phyloP scores from a whole-genome alignment of 1,140 invertebrate species.

The Drosophila ohnishii region DNA sequence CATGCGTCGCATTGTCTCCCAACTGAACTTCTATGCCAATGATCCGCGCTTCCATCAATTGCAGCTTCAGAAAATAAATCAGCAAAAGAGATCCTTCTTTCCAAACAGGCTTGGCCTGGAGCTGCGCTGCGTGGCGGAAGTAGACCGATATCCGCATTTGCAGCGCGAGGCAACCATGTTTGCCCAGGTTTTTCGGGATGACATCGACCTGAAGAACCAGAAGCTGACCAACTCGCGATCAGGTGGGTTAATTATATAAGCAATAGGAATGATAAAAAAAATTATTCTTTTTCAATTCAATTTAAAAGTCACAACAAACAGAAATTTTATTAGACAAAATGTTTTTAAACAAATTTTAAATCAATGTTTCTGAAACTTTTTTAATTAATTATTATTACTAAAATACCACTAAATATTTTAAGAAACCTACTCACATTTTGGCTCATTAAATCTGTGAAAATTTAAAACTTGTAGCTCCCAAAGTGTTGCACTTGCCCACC shows the following conservation, averaged over 20 bases:
- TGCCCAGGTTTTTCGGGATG: constrained; percentile 60
- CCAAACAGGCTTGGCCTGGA: constrained; percentile 49
- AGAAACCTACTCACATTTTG: too few relatives aligned
- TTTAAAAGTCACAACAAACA: too few relatives aligned
- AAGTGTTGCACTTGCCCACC: background rate
- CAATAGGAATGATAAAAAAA: too few relatives aligned
- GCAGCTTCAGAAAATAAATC: constrained; percentile 49
- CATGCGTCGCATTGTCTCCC: constrained; percentile 65
- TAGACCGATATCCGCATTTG: constrained; percentile 65
- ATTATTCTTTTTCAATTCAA: too few relatives aligned
- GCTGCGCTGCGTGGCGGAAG: constrained; percentile 72
- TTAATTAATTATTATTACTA: too few relatives aligned
- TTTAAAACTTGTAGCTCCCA: background rate
- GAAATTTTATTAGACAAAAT: too few relatives aligned
- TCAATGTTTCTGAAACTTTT: too few relatives aligned
- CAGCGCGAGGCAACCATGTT: constrained; percentile 53
- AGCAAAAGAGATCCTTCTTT: constrained; percentile 40
- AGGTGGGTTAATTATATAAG: constrained; percentile 23
- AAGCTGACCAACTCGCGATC: constrained; percentile 71
- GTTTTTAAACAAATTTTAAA: too few relatives aligned
- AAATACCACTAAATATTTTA: too few relatives aligned
- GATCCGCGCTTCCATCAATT: constrained; percentile 63
- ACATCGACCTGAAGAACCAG: constrained; percentile 72
- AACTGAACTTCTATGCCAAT: constrained; percentile 76
- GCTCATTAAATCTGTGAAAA: constrained; percentile 1